Evolutionary conservation across 2,113 vertebrate species (phyloP).

Genomic region (Nothocercus nigrocapillus): DNA sequence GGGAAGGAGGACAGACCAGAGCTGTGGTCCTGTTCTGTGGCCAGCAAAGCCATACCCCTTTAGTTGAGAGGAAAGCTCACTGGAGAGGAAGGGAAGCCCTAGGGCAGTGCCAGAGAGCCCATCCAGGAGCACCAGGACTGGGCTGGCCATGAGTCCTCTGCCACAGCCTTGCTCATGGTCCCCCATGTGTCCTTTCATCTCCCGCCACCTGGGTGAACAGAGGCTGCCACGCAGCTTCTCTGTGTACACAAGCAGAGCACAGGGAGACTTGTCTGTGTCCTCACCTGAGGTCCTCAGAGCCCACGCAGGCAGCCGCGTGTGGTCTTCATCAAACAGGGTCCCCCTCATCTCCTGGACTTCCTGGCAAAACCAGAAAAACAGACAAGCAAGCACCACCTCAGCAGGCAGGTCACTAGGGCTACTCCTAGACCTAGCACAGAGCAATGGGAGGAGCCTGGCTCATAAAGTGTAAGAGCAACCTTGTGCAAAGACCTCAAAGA

Average conservation of each 20-base stretch:
- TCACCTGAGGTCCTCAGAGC: background rate
- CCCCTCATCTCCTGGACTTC: background rate
- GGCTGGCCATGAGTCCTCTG: background rate
- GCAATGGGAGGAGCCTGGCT: background rate
- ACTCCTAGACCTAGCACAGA: no score
- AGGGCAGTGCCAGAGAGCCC: fast-evolving
- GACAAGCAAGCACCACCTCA: no score
- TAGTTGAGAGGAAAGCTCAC: background rate
- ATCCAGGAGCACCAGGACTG: background rate
- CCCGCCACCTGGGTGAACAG: background rate
- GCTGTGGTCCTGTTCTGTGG: fast-evolving
- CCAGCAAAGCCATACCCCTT: background rate
- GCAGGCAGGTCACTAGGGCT: no score
- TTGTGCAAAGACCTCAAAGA: no score
- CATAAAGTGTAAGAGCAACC: no score
- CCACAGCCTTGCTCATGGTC: background rate
- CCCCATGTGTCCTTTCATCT: background rate
- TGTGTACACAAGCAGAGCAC: background rate
- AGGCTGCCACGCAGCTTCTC: background rate
- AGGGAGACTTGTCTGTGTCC: background rate
- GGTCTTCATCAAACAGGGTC: background rate
- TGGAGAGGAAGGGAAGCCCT: background rate
- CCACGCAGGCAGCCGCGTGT: background rate
- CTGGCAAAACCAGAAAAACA: background rate
- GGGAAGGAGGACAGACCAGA: no score